Base-by-base conservation (phyloP, 2,797 vertebrate species). In the Agapornis canus region DNA sequence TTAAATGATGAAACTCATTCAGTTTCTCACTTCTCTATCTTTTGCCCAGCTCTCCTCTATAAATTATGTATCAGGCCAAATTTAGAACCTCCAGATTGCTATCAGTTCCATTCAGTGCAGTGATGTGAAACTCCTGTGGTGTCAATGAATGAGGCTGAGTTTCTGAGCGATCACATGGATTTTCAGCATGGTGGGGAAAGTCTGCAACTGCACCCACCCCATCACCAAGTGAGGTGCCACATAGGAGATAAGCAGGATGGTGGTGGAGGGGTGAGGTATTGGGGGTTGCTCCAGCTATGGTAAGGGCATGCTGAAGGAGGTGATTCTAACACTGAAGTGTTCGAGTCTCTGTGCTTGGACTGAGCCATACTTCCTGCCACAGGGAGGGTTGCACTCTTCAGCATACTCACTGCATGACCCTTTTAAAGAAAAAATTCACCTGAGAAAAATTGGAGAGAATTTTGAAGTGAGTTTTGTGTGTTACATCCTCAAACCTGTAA, bases 231-330 rank as follows among this genome's bases (percentile, higher is more conserved):
- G 2, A 69, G 37, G 37, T 75, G 52, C 32, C 37, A 10, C 76
- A 47, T 37, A 2, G 2, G 49, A 48, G 37, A 65, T 23, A 27
- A 0, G 3, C 1, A 7, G 11, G 0, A 0, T 3, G 60, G 29
- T 0, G 20, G 48, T 5, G 52, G 47, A 37, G 10, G 59, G 31
- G 6, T 5, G 18, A 65, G 17, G 35, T 51, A 42, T 42, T 64
- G 82, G 66, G 40, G 51, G 10, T n/a, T 79, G 52, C 37, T 49
- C 13, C 66, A 76, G 59, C 40, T 27, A 5, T 0, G 0, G 11
- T 9, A 20, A 84, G 17, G 22, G 49, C 2, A 0, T 69, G 49
- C 21, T 35, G 43, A 16, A n/a, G 45, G 73, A 75, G 48, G 42
- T 1, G 3, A 5, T 10, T 48, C 26, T 3, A 20, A 13, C 20